Percentiles rank a stretch among this genome's conserved stretches.
phyloP scores from a whole-genome alignment of 2,797 vertebrate species.

The Manis pentadactyla region DNA sequence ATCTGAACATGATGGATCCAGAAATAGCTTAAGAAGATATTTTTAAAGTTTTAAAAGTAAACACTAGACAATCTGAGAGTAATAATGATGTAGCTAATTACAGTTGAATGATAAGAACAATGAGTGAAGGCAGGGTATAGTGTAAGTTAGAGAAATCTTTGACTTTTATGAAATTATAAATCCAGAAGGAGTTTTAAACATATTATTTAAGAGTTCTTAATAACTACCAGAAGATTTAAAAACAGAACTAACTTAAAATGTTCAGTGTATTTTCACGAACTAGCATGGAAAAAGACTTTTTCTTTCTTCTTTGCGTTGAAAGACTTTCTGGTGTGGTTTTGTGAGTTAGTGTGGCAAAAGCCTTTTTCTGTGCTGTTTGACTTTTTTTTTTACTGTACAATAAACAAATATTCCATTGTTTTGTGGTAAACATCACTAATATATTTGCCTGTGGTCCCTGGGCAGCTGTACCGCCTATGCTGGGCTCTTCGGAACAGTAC shows the following conservation, averaged over 20 bases:
- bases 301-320: not conserved
- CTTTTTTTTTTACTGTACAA: not conserved
- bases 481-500: constrained; percentile 93
- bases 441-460: not conserved
- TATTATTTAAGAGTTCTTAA: not conserved
- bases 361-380: not conserved
- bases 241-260: not conserved
- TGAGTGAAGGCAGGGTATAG: not conserved
- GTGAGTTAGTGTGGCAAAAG: not conserved
- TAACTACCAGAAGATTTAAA: not conserved
- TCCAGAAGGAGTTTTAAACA: not conserved
- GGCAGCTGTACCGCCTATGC: constrained; percentile 94
- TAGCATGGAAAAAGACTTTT: not conserved
- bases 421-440: not conserved
- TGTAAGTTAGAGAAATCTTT: not conserved
- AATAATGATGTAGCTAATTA: not conserved
- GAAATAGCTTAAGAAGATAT: not conserved
- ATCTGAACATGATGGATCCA: not conserved
- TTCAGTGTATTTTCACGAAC: not conserved
- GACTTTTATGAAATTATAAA: not conserved
- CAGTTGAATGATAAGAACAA: not conserved
- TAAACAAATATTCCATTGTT: not conserved
- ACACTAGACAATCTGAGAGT: not conserved
- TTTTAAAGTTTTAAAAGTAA: not conserved
- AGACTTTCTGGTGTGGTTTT: not conserved